A percentile compares a stretch with the other conserved stretches of the same genome.
phyloP scores from a whole-genome alignment of 1,140 invertebrate genomes.

The Drosophila pandora region DNA sequence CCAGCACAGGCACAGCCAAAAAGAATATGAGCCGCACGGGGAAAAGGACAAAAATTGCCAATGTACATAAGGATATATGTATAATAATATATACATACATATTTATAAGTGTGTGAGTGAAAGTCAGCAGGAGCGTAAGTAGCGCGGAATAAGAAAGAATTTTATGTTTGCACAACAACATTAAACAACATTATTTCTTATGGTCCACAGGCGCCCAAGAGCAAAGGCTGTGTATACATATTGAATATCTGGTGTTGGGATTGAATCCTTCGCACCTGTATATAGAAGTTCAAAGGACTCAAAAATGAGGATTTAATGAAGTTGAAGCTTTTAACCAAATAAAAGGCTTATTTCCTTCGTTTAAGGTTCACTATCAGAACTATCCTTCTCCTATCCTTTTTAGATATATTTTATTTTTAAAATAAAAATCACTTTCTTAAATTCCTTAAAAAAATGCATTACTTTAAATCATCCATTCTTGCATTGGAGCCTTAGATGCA shows the following conservation, averaged over 20 bases:
- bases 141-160: slow-evolving; percentile 59
- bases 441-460: background rate
- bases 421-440: background rate
- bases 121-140: slow-evolving; percentile 23
- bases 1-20: slow-evolving; percentile 40
- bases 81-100: slow-evolving; percentile 30
- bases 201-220: slow-evolving; percentile 46
- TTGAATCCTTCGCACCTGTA: slow-evolving; percentile 52
- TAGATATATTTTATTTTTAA: background rate
- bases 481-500: slow-evolving; percentile 36
- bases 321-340: slow-evolving; percentile 36
- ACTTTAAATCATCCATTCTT: slow-evolving; percentile 6
- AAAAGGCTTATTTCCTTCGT: too few species aligned
- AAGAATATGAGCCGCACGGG: slow-evolving; percentile 43
- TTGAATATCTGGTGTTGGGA: slow-evolving; percentile 11
- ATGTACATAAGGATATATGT: slow-evolving; percentile 35
- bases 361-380: too few species aligned
- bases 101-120: slow-evolving; percentile 4
- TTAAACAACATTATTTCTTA: slow-evolving; percentile 83
- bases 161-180: slow-evolving; percentile 82
- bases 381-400: too few species aligned
- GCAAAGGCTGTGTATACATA: slow-evolving; percentile 16
- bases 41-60: slow-evolving; percentile 75
- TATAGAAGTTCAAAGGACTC: slow-evolving; percentile 40
- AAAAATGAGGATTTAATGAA: slow-evolving; percentile 64